phyloP scores from a whole-genome alignment of 1,140 invertebrate species.

The Neotoxoptera formosana region DNA sequence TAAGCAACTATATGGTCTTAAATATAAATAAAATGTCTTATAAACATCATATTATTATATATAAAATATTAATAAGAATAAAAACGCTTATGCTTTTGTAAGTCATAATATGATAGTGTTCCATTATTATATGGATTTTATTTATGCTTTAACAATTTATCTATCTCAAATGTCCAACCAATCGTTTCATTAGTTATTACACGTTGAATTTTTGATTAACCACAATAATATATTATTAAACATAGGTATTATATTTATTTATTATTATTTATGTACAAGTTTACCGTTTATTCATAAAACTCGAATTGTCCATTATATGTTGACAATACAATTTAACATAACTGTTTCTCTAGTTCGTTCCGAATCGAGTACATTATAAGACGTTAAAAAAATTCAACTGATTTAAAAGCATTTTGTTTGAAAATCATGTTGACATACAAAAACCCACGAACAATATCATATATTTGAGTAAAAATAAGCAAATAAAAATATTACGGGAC shows the following conservation, averaged over 20 bases:
- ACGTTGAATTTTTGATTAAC: background rate
- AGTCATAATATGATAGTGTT: background rate
- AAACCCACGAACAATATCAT: background rate
- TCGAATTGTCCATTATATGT: background rate
- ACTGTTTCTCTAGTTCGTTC: background rate
- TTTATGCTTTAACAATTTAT: background rate
- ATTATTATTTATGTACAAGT: background rate
- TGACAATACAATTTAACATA: background rate
- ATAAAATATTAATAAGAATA: too few relatives aligned
- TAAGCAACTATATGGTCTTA: too few relatives aligned
- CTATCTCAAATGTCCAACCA: background rate
- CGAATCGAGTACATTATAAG: background rate
- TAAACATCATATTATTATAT: too few relatives aligned
- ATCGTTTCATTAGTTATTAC: background rate
- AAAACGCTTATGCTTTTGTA: too few relatives aligned
- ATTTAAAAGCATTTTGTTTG: conserved; percentile 13
- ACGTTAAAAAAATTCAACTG: background rate
- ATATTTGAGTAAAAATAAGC: background rate
- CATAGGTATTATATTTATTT: too few relatives aligned
- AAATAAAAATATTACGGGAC: background rate
- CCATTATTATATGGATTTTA: background rate
- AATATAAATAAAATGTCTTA: too few relatives aligned
- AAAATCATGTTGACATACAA: background rate
- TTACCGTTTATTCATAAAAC: background rate
- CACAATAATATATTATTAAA: too few relatives aligned